Evolutionary conservation across 2,797 vertebrate species (phyloP).

Genomic region (Leptoclinus maculatus): DNA sequence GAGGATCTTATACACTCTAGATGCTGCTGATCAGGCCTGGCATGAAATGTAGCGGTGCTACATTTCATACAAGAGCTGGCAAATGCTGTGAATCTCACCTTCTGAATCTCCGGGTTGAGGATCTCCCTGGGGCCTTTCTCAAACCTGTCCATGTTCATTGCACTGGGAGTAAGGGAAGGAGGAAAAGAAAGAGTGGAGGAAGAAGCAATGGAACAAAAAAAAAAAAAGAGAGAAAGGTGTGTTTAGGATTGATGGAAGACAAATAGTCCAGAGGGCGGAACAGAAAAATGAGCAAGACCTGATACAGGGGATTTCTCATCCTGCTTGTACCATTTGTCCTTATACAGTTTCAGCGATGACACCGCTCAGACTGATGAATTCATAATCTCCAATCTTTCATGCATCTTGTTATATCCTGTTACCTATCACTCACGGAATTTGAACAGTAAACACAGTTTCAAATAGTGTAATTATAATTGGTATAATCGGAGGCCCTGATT

Average conservation of each 20-base stretch:
- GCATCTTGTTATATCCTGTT: slow-evolving; percentile 38
- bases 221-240: slow-evolving; percentile 8
- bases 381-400: slow-evolving; percentile 36
- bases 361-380: slow-evolving; percentile 40
- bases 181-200: slow-evolving; percentile 46
- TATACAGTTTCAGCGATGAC: slow-evolving; percentile 35
- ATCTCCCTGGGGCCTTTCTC: slow-evolving; percentile 97
- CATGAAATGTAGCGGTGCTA: slow-evolving; percentile 31
- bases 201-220: slow-evolving; percentile 2
- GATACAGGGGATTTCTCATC: slow-evolving; percentile 54
- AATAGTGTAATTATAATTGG: background rate
- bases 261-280: slow-evolving; percentile 33
- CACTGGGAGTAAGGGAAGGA: slow-evolving; percentile 83
- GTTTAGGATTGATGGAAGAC: slow-evolving; percentile 48
- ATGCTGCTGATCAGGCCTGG: slow-evolving; percentile 33
- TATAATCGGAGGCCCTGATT: background rate
- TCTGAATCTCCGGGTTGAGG: slow-evolving; percentile 97
- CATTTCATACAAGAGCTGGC: slow-evolving; percentile 38
- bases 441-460: background rate
- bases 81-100: slow-evolving; percentile 83
- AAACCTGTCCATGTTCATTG: slow-evolving; percentile 98
- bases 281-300: slow-evolving; percentile 40
- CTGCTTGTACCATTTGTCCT: slow-evolving; percentile 38
- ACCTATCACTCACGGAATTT: slow-evolving; percentile 5
- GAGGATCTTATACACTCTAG: slow-evolving; percentile 32